phyloP scores from a whole-genome alignment of 2,113 vertebrate species.

The Rostratula benghalensis region DNA sequence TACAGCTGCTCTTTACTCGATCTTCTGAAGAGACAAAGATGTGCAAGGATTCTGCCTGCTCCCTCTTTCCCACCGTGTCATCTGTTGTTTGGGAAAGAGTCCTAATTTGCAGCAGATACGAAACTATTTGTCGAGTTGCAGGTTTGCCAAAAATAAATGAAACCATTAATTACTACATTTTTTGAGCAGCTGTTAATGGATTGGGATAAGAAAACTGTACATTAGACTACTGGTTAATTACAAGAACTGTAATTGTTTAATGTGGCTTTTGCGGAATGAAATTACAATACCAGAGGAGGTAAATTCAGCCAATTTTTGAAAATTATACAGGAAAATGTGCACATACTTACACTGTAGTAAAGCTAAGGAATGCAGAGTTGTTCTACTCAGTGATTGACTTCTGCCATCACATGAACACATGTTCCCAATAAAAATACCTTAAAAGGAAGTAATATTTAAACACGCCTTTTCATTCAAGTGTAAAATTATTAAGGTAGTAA shows the following conservation, averaged over 20 bases:
- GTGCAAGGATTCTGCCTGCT: slow-evolving; percentile 51
- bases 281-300: slow-evolving; percentile 44
- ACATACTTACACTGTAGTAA: neutral
- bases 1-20: slow-evolving; percentile 71
- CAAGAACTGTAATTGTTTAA: slow-evolving; percentile 60
- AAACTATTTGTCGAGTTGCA: slow-evolving; percentile 77
- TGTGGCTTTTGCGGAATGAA: slow-evolving; percentile 63
- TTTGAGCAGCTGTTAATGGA: slow-evolving; percentile 83
- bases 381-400: neutral
- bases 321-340: neutral
- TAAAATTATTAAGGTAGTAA: slow-evolving; percentile 27
- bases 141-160: slow-evolving; percentile 84
- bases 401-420: neutral
- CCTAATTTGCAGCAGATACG: slow-evolving; percentile 78
- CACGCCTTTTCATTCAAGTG: neutral
- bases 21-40: slow-evolving; percentile 73
- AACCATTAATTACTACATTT: slow-evolving; percentile 84
- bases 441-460: slow-evolving; percentile 7
- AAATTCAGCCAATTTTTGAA: slow-evolving; percentile 40
- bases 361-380: neutral
- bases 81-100: slow-evolving; percentile 76
- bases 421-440: slow-evolving; percentile 6
- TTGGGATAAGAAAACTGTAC: slow-evolving; percentile 70
- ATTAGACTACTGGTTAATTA: slow-evolving; percentile 74
- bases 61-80: slow-evolving; percentile 62